Evolutionary conservation across 2,797 vertebrate species (phyloP), one percentile per base, ranked within the genome.

Genomic region (Molossus molossus): DNA sequence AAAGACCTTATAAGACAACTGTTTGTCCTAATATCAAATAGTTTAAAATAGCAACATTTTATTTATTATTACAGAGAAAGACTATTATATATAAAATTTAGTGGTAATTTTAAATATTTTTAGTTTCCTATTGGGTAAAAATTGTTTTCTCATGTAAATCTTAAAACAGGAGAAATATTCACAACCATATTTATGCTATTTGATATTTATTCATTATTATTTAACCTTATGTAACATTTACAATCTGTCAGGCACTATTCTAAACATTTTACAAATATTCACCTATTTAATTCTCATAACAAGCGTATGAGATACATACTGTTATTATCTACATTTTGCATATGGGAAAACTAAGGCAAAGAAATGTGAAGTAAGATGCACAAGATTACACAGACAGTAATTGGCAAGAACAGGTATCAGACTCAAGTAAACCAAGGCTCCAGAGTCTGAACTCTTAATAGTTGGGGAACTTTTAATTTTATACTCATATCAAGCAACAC

Each of bases 181-280:
- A 14, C 6, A 83, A 67, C 17, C 17, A 53, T 27, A 86, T 77
- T 86, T 67, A 86, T 90, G 15, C 29, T 67, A 79, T 25, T 72
- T 86, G 12, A 53, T 77, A 57, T 67, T 37, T 70, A 76, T 70
- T 80, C 10, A 85, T 87, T 81, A 93, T 92, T 37, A 72, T 93
- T 91, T 96, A 72, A 70, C 3, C 15, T 82, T n/a, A 72, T 50
- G 6, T 57, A 69, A 55, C 7, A 89, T 57, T 67, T 73, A 79
- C 21, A 58, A 48, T 67, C 33, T 69, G 3, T 33, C 13, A 81
- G 27, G 14, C 9, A 53, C 67, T 88, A 13, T 86, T 77, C 9
- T 88, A 85, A 48, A 48, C 27, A 92, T 50, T 96, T 83, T n/a
- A 45, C 1, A n/a, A 69, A 57, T 60, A 55, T 83, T 62, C 27